These are phyloP conservation scores for Squalus acanthias DNA, from an alignment of 2,797 vertebrate species.

Conservation along the genomic window DNA sequence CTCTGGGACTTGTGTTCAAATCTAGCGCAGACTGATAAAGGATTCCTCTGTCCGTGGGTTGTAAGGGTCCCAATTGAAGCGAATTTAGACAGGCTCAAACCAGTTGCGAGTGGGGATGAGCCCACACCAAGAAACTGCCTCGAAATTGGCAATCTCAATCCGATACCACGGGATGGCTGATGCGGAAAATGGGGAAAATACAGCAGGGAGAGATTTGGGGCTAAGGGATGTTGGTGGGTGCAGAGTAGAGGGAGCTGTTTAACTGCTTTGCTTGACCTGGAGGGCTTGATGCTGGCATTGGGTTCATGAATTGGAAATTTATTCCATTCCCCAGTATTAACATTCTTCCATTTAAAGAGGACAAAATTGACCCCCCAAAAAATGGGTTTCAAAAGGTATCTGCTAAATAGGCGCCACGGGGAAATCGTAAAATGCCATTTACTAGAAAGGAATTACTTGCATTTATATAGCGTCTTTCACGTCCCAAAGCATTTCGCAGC, in stretches of 20 bases:
- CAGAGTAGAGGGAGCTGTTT: not conserved
- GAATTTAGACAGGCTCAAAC: not conserved
- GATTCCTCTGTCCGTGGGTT: not conserved
- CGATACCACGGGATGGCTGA: not conserved
- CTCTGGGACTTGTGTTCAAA: not conserved
- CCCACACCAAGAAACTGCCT: not conserved
- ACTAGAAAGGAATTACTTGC: not conserved
- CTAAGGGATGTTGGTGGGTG: not conserved
- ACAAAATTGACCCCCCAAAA: not conserved
- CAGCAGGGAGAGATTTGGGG: not conserved
- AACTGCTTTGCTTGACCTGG: not conserved
- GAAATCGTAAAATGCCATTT: not conserved
- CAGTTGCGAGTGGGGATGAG: not conserved
- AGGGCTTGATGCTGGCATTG: not conserved
- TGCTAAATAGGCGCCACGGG: too few species aligned
- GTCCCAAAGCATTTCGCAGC: not conserved
- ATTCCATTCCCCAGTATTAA: not conserved
- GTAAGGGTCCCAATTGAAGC: not conserved
- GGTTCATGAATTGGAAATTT: not conserved
- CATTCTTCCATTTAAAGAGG: not conserved
- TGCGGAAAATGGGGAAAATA: not conserved
- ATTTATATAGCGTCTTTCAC: not conserved
- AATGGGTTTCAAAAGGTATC: not conserved
- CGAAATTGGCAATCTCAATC: not conserved
- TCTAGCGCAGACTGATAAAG: not conserved